These are phyloP conservation scores for Helicoverpa assulta DNA, from an alignment of 2,888 invertebrate species.

Conservation along the genomic window DNA sequence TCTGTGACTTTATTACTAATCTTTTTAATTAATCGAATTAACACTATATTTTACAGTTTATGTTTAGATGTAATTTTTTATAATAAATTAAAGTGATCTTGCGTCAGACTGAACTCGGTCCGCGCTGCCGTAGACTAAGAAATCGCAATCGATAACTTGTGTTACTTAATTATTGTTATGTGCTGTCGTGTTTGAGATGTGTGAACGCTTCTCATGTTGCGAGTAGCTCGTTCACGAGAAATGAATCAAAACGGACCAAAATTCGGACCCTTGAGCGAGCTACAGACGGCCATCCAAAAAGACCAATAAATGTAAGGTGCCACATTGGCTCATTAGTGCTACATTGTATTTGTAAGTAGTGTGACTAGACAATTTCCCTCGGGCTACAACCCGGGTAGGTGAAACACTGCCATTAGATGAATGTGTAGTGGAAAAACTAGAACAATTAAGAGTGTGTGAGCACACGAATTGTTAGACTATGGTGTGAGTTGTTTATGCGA, in stretches of 20 bases:
- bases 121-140: conserved; percentile 63
- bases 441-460: conserved; percentile 64
- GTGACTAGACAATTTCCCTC: conserved; percentile 63
- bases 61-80: conserved; percentile 28
- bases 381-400: conserved; percentile 27
- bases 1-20: conserved; percentile 24
- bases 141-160: conserved; percentile 58
- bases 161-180: conserved; percentile 63
- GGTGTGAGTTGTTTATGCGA: conserved; percentile 56
- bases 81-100: conserved; percentile 41
- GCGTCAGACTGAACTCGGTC: conserved; percentile 58
- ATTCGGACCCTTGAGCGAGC: conserved; percentile 42
- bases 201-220: conserved; percentile 31
- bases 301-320: conserved; percentile 74
- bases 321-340: conserved; percentile 70
- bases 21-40: conserved; percentile 23
- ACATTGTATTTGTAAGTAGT: conserved; percentile 64
- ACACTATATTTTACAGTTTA: conserved; percentile 47
- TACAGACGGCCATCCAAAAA: conserved; percentile 31
- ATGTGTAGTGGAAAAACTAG: conserved; percentile 65
- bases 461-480: conserved; percentile 57
- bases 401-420: conserved; percentile 62
- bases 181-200: conserved; percentile 48
- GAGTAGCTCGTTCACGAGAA: conserved; percentile 38
- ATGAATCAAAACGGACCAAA: conserved; percentile 17